Percentiles rank a stretch among this genome's conserved stretches.
Evolutionary conservation across 2,797 vertebrate species (phyloP).

Genomic region (Thripadectes ignobilis): DNA sequence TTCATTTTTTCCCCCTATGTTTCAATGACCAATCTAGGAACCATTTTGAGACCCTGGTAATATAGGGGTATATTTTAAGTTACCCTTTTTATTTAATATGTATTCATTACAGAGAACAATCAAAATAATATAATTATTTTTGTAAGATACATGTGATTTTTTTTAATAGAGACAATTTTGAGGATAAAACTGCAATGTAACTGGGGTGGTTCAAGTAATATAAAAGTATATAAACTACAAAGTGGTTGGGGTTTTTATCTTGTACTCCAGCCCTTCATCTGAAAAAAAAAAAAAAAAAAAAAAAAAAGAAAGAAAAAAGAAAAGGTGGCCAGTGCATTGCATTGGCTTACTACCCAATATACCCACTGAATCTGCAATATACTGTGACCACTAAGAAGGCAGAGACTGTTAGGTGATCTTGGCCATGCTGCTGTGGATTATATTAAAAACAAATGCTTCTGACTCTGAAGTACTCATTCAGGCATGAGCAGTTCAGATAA

Average conservation of each 20-base stretch:
- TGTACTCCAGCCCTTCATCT: neutral
- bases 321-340: neutral
- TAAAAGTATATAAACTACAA: neutral
- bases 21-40: neutral
- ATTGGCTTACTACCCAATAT: neutral
- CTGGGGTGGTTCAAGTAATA: neutral
- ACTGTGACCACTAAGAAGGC: neutral
- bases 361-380: neutral
- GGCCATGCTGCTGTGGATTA: neutral
- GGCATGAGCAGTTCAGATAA: neutral
- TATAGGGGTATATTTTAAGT: neutral
- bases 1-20: neutral
- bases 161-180: neutral
- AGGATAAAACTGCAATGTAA: neutral
- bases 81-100: neutral
- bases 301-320: neutral
- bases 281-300: neutral
- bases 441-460: neutral
- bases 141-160: neutral
- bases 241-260: fast-evolving
- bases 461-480: neutral
- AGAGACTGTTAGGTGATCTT: neutral
- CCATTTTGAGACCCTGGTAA: neutral
- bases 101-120: neutral
- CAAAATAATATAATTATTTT: neutral